Evolutionary conservation across 2,888 invertebrate species (phyloP), one percentile per base, ranked within the genome.

Genomic region (Orthosia gothica): DNA sequence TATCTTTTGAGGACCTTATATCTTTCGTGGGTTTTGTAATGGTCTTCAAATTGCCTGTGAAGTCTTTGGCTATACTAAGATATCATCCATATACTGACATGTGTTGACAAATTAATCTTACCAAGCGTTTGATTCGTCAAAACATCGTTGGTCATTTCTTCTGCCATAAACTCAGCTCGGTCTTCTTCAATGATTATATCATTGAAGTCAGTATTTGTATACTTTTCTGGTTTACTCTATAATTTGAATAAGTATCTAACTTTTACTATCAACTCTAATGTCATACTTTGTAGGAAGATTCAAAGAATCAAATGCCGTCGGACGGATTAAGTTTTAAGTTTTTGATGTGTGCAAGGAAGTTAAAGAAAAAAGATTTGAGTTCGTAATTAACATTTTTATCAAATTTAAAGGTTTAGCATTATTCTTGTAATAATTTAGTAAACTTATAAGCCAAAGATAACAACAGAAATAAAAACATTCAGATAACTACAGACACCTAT

Each of bases 301-400:
- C 3, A 47, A 47, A 16, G 2, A 23, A n/a, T 45, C 13, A 47
- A 55, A 45, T 62, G 61, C 75, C 75, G 75, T 70, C 77, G 77
- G 76, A 57, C 20, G 15, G 3, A 62, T 55, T 16, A 52, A 32
- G 9, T 1, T 13, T 0, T 45, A 40, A 13, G 12, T 52, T 40
- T 40, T 40, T 40, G 0, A 9, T 40, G 40, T 40, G 40, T 9
- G 40, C 40, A 40, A 40, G 40, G 32, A 32, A 32, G 32, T 32
- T 32, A 32, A 32, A 7, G 5, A 5, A 32, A 32, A 40, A 40
- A 40, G 7, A 40, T 40, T 40, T 40, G 9, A 40, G 40, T 40
- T 9, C 9, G 40, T 9, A 40, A 40, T 40, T 9, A 64, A 20
- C 0, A 3, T 50, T 55, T 40, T 50, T 3, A 13, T 49, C n/a